Conservation (phyloP, 2,888 invertebrate species). For the Euclidia mi region DNA sequence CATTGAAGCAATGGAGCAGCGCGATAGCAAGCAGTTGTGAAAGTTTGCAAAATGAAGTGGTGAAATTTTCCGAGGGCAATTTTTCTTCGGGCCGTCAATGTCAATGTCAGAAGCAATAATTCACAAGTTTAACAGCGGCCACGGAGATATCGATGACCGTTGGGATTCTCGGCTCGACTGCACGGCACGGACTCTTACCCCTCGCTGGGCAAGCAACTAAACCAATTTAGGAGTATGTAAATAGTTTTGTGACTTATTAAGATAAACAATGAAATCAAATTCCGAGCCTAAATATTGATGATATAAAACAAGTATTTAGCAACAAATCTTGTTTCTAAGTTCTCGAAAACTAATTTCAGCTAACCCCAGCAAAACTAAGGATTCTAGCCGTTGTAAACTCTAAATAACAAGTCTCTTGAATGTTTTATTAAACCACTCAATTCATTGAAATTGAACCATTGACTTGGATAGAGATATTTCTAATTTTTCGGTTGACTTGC, state of each 20-base stretch:
- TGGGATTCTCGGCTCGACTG: slow-evolving; percentile 37
- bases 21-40: slow-evolving; percentile 56
- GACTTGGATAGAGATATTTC: slow-evolving; percentile 81
- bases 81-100: slow-evolving; percentile 80
- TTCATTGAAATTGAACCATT: slow-evolving; percentile 66
- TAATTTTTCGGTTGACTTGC: slow-evolving; percentile 84
- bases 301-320: background rate
- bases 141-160: slow-evolving; percentile 45
- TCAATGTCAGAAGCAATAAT: slow-evolving; percentile 82
- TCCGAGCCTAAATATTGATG: slow-evolving; percentile 2
- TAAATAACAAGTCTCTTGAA: background rate
- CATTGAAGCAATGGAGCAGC: slow-evolving; percentile 24
- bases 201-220: slow-evolving; percentile 24
- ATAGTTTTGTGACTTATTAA: slow-evolving; percentile 29
- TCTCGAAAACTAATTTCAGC: slow-evolving; percentile 12
- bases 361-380: background rate
- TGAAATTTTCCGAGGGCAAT: slow-evolving; percentile 73
- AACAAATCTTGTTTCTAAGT: slow-evolving; percentile 12
- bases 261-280: slow-evolving; percentile 6
- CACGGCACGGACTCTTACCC: slow-evolving; percentile 10
- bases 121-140: slow-evolving; percentile 68
- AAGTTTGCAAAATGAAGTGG: slow-evolving; percentile 64
- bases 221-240: slow-evolving; percentile 33
- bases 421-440: slow-evolving; percentile 24
- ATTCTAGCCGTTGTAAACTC: background rate